phyloP scores from a whole-genome alignment of 2,113 vertebrate species.

The Heterotis niloticus region DNA sequence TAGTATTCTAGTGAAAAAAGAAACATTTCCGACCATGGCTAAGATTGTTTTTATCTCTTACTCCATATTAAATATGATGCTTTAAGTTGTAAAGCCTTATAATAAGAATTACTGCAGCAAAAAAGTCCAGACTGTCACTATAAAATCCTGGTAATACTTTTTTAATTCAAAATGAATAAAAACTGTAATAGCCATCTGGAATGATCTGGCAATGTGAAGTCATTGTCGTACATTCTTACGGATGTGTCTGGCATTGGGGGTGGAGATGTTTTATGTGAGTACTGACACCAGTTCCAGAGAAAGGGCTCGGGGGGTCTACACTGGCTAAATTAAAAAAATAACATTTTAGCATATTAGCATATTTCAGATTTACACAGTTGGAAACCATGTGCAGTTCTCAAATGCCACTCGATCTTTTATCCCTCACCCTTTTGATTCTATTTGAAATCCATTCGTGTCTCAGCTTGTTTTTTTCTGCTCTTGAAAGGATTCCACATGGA shows the following conservation, averaged over 20 bases:
- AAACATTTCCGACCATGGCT: too few species aligned
- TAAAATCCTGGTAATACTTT: conserved; percentile 3
- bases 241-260: neutral
- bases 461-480: too few species aligned
- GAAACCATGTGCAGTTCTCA: too few species aligned
- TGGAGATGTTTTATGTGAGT: neutral
- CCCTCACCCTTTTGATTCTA: too few species aligned
- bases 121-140: neutral
- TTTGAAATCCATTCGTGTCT: too few species aligned
- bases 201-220: neutral
- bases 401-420: too few species aligned
- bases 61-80: neutral
- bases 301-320: neutral
- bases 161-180: neutral
- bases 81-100: neutral
- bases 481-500: too few species aligned
- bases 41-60: too few species aligned
- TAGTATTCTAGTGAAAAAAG: too few species aligned
- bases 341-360: too few species aligned
- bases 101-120: neutral
- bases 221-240: neutral
- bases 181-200: conserved; percentile 15
- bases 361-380: too few species aligned
- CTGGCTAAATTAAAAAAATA: too few species aligned
- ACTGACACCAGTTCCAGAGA: neutral